Percentiles rank a stretch among this genome's conserved stretches.
Evolutionary conservation across 2,113 vertebrate genomes (phyloP).

Genomic region (Entomyzon cyanotis): DNA sequence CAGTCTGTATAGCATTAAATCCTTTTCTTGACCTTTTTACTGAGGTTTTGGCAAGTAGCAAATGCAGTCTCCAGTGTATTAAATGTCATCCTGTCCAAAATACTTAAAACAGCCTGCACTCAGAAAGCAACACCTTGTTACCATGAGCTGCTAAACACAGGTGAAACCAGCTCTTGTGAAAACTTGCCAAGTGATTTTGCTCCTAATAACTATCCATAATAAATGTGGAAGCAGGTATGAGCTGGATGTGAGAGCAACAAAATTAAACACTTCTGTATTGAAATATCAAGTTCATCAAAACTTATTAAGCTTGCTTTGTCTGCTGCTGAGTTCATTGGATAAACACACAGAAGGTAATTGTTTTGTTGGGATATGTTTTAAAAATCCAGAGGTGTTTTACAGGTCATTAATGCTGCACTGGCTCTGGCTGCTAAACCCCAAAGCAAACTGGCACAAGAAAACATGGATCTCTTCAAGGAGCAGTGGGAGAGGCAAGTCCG

Average conservation of each 20-base stretch:
- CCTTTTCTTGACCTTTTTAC: slow-evolving; percentile 7
- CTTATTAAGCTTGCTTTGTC: neutral
- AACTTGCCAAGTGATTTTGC: neutral
- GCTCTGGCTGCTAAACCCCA: slow-evolving; percentile 97
- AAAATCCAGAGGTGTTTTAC: slow-evolving; percentile 63
- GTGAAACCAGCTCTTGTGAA: neutral
- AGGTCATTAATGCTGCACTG: slow-evolving; percentile 98
- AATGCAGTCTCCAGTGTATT: neutral
- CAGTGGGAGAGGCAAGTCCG: slow-evolving; percentile 98
- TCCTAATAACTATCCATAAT: neutral
- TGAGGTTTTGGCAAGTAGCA: neutral
- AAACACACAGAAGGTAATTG: neutral
- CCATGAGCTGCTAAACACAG: neutral
- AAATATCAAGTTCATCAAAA: neutral
- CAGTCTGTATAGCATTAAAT: neutral
- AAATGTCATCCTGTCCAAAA: slow-evolving; percentile 25
- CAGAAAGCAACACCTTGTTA: slow-evolving; percentile 21
- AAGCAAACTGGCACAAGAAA: slow-evolving; percentile 97
- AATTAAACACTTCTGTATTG: neutral
- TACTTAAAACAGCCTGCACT: neutral
- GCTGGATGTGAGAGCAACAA: neutral
- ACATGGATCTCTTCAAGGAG: slow-evolving; percentile 99
- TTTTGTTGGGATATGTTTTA: neutral
- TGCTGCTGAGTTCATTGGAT: neutral
- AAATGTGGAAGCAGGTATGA: neutral